A percentile compares a stretch with the other conserved stretches of the same genome.
Evolutionary conservation across 2,888 invertebrate genomes (phyloP).

Genomic region (Rhagonycha lutea): DNA sequence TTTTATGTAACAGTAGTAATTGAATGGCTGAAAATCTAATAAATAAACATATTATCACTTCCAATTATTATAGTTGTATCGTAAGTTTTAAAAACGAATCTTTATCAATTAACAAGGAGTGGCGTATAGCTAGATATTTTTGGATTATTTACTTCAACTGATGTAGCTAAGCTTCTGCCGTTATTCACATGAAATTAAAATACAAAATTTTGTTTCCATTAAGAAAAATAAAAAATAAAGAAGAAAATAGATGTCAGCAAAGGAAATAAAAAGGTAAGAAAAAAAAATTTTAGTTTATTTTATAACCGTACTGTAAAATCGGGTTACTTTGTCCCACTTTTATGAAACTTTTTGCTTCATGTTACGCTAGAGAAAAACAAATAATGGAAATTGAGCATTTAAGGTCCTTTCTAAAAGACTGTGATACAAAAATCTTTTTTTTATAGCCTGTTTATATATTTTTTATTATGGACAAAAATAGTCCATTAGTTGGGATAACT

Average conservation of each 20-base stretch:
- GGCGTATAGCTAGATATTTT: neutral
- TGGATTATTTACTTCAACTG: neutral
- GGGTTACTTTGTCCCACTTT: too few species aligned
- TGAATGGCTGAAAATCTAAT: neutral
- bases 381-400: too few species aligned
- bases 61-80: neutral
- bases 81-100: neutral
- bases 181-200: neutral
- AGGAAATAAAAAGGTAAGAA: neutral
- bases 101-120: neutral
- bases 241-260: fast-evolving
- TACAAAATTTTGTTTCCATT: neutral
- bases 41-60: neutral
- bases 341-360: too few species aligned
- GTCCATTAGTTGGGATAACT: too few species aligned
- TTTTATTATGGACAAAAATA: too few species aligned
- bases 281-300: neutral
- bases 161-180: neutral
- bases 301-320: too few species aligned
- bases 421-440: too few species aligned
- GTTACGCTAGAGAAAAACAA: too few species aligned
- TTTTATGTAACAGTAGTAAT: neutral
- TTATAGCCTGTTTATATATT: too few species aligned
- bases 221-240: too few species aligned
- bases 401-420: too few species aligned